These are phyloP conservation scores for Cephus pygmeus DNA, from an alignment of 2,888 invertebrate species.

Conservation along the genomic window DNA sequence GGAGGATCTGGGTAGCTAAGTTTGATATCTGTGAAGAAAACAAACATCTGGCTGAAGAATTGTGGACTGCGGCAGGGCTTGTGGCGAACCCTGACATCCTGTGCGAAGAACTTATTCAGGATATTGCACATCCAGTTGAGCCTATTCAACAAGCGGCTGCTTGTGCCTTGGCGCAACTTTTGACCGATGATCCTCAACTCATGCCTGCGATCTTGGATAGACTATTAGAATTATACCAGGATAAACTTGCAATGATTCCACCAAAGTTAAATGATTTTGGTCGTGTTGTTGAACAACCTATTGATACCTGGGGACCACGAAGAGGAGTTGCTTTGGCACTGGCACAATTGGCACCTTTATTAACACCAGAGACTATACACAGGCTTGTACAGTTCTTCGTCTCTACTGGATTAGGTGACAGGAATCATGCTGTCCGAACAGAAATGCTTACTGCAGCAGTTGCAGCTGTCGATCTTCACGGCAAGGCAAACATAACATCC, in stretches of 20 bases:
- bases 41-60: constrained; percentile 71
- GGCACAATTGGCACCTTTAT: constrained; percentile 80
- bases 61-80: constrained; percentile 74
- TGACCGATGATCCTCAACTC: constrained; percentile 69
- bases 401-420: constrained; percentile 86
- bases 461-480: constrained; percentile 90
- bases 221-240: constrained; percentile 79
- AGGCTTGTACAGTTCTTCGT: constrained; percentile 86
- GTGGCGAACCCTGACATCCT: constrained; percentile 68
- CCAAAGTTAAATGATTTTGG: constrained; percentile 92
- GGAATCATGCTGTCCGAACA: constrained; percentile 82
- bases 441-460: constrained; percentile 96
- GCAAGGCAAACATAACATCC: constrained; percentile 77
- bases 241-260: constrained; percentile 83
- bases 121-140: constrained; percentile 84
- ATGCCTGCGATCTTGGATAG: constrained; percentile 72
- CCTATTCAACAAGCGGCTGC: constrained; percentile 88
- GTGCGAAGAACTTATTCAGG: constrained; percentile 72
- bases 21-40: constrained; percentile 85
- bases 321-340: constrained; percentile 89
- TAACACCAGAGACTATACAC: constrained; percentile 76
- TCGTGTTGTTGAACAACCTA: constrained; percentile 83
- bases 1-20: constrained; percentile 85
- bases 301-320: constrained; percentile 92
- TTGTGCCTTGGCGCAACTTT: constrained; percentile 78